These are phyloP conservation scores for Glaucidium brasilianum DNA, from an alignment of 2,113 vertebrate genomes.

Conservation along the genomic window DNA sequence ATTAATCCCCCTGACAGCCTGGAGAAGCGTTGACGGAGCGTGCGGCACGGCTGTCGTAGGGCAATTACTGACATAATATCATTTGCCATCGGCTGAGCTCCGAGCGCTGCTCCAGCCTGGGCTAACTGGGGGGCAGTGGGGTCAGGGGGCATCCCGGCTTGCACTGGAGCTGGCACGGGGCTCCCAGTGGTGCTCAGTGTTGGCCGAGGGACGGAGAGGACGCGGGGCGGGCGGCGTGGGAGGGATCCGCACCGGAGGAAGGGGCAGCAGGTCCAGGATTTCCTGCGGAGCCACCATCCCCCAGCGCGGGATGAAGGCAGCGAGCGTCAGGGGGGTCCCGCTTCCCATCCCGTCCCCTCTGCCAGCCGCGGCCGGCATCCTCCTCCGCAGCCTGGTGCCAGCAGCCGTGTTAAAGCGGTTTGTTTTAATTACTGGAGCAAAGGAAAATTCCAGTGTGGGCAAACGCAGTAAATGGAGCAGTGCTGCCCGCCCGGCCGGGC, in stretches of 20 bases:
- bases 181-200: neutral
- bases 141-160: rapidly evolving
- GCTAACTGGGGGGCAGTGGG: rapidly evolving
- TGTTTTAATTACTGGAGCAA: neutral
- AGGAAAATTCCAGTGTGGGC: conserved; percentile 22
- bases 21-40: rapidly evolving
- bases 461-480: neutral
- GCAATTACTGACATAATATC: neutral
- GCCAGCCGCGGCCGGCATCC: neutral
- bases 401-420: neutral
- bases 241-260: neutral
- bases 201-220: rapidly evolving
- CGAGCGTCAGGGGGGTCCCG: rapidly evolving
- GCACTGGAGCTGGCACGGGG: rapidly evolving
- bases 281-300: neutral
- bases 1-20: neutral
- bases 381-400: neutral
- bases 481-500: neutral
- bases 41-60: rapidly evolving
- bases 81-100: rapidly evolving
- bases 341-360: neutral
- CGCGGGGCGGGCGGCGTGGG: rapidly evolving
- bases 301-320: neutral
- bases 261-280: neutral
- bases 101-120: rapidly evolving